Conservation (phyloP, 2,888 invertebrate genomes). For the Leptinotarsa tumamoca region DNA sequence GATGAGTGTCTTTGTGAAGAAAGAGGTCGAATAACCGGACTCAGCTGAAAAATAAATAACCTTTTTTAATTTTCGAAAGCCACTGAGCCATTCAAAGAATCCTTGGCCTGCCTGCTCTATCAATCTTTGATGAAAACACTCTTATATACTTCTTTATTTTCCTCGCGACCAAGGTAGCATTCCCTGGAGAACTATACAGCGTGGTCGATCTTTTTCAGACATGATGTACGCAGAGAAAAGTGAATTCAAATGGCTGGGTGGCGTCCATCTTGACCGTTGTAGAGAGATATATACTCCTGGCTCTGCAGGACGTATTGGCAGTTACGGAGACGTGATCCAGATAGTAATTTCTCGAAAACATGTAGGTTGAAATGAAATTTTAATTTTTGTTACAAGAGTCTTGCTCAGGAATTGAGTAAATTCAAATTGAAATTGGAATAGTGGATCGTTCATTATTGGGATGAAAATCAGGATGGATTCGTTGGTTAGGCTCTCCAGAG, state of each 20-base stretch:
- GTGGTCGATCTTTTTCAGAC: conserved; percentile 50
- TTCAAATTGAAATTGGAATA: neutral
- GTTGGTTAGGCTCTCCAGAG: neutral
- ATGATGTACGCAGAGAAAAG: conserved; percentile 59
- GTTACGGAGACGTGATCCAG: conserved; percentile 53
- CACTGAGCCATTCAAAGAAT: neutral
- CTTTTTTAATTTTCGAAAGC: neutral
- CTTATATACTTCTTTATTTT: conserved; percentile 47
- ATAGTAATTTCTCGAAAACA: conserved; percentile 46
- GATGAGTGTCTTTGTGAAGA: neutral
- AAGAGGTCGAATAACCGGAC: neutral
- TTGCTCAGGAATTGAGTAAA: neutral
- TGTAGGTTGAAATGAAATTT: conserved; percentile 28
- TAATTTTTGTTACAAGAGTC: conserved; percentile 11
- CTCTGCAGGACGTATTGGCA: conserved; percentile 56
- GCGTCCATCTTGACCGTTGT: conserved; percentile 26
- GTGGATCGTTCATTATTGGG: neutral
- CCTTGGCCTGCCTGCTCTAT: conserved; percentile 8
- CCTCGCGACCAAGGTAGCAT: conserved; percentile 53
- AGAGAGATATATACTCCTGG: conserved; percentile 47
- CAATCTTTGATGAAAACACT: conserved; percentile 42
- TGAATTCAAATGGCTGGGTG: conserved; percentile 56
- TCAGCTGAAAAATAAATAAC: neutral
- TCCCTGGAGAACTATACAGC: conserved; percentile 51
- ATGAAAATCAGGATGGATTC: neutral